A percentile compares a stretch with the other conserved stretches of the same genome.
phyloP scores from a whole-genome alignment of 1,140 invertebrate genomes.

The Chlorops oryzae region DNA sequence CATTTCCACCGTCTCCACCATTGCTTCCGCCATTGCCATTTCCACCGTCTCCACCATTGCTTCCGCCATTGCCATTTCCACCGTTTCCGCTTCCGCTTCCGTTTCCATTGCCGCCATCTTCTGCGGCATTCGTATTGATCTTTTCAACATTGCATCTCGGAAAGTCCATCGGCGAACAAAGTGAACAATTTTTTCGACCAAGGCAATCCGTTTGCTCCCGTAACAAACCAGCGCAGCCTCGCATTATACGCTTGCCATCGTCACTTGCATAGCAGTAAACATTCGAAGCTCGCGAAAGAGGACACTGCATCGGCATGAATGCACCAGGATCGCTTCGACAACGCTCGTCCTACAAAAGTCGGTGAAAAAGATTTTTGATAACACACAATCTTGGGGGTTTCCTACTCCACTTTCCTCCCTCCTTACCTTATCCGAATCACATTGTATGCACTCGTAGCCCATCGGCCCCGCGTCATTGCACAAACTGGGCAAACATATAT shows the following conservation, averaged over 20 bases:
- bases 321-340: conserved; percentile 18
- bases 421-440: conserved; percentile 15
- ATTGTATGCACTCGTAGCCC: conserved; percentile 28
- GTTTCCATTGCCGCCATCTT: too few species aligned
- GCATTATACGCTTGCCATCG: conserved; percentile 14
- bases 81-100: too few species aligned
- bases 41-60: neutral
- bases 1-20: neutral
- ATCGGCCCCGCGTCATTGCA: conserved; percentile 26
- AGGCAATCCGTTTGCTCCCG: conserved; percentile 25
- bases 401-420: conserved; percentile 17
- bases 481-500: conserved; percentile 23
- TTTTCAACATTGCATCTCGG: conserved; percentile 26
- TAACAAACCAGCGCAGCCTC: conserved; percentile 26
- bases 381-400: neutral
- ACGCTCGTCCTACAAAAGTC: conserved; percentile 17
- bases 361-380: neutral
- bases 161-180: conserved; percentile 30
- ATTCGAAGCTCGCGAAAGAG: conserved; percentile 24
- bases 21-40: neutral
- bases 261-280: conserved; percentile 27
- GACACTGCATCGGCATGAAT: conserved; percentile 19
- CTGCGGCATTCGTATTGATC: too few species aligned
- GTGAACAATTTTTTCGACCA: conserved; percentile 18
- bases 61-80: neutral